Evolutionary conservation across 2,113 vertebrate genomes (phyloP).

Genomic region (Carollia perspicillata): DNA sequence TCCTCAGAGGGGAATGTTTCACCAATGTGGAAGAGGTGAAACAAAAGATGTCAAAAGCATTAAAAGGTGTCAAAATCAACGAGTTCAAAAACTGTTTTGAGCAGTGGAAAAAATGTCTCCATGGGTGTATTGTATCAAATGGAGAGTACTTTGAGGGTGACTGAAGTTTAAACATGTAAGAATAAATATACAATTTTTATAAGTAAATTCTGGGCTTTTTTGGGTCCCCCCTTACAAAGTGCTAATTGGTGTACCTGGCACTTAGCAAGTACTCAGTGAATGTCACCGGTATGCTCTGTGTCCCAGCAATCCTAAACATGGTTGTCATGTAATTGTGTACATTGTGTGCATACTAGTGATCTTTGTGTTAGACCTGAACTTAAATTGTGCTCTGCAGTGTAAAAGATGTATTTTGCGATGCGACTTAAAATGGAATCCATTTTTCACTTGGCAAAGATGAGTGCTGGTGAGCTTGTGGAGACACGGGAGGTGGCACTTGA

Average conservation of each 20-base stretch:
- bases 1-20: too few species aligned
- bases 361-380: neutral
- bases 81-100: too few species aligned
- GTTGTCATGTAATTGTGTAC: neutral
- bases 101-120: too few species aligned
- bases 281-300: neutral
- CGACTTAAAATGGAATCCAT: neutral
- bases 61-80: too few species aligned
- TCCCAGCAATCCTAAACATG: neutral
- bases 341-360: neutral
- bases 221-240: neutral
- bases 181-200: too few species aligned
- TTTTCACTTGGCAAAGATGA: slow-evolving; percentile 20
- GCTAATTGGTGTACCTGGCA: neutral
- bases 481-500: neutral
- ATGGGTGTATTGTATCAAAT: too few species aligned
- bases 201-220: too few species aligned
- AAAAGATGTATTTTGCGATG: slow-evolving; percentile 30
- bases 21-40: too few species aligned
- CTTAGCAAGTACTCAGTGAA: neutral
- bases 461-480: neutral
- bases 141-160: too few species aligned
- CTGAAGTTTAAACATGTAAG: too few species aligned
- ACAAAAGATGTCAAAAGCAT: too few species aligned
- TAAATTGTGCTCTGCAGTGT: slow-evolving; percentile 17